These are phyloP conservation scores for Athene cunicularia DNA, from an alignment of 2,113 vertebrate genomes.

Conservation along the genomic window DNA sequence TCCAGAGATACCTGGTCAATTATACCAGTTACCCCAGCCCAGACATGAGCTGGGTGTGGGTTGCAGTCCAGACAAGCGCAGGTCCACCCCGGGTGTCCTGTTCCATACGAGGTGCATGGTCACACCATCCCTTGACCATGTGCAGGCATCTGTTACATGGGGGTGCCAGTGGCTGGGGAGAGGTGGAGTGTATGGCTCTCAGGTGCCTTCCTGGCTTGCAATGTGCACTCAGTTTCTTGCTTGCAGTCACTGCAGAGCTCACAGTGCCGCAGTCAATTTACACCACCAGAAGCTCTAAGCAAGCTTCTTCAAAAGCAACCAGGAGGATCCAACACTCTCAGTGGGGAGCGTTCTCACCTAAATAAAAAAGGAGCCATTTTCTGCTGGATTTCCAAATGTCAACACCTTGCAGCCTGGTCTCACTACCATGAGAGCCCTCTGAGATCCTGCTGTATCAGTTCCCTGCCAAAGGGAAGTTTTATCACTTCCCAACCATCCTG, in stretches of 20 bases:
- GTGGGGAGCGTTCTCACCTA: not conserved
- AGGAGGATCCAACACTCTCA: not conserved
- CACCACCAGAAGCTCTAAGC: not conserved
- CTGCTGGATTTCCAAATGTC: not conserved
- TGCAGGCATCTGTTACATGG: not conserved
- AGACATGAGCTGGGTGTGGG: not conserved
- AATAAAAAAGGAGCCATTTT: not conserved
- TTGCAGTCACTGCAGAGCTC: not conserved
- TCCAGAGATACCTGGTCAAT: not conserved
- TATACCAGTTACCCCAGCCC: not conserved
- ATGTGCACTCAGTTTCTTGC: not conserved
- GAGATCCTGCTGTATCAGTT: not conserved
- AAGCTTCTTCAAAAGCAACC: conserved; percentile 8
- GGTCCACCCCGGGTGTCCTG: not conserved
- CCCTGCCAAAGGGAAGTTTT: not conserved
- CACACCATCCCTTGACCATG: not conserved
- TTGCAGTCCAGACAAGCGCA: not conserved
- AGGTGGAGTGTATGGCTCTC: not conserved
- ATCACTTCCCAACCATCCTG: not conserved
- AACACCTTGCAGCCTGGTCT: not conserved
- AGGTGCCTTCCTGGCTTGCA: not conserved
- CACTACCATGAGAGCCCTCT: not conserved
- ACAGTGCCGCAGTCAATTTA: not conserved
- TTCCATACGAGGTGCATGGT: rapidly evolving
- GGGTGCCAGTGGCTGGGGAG: not conserved